Conservation (phyloP, 2,797 vertebrate species). For the Psittacula echo region DNA sequence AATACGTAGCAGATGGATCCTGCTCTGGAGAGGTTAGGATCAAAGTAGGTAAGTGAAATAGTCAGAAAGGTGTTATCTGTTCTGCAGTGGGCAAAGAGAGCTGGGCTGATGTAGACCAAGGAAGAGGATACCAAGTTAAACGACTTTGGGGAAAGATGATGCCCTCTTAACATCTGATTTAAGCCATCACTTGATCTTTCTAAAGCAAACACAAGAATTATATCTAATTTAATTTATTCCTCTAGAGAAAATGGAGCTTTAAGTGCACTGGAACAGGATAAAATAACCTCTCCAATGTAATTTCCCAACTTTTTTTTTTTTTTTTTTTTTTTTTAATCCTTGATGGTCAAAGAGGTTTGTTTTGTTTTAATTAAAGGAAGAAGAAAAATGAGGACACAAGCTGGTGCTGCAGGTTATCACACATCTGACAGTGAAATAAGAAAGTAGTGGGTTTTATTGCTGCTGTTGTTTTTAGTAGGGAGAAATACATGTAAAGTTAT, state of each 20-base stretch:
- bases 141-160: neutral
- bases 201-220: conserved; percentile 33
- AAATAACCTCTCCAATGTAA: conserved; percentile 39
- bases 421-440: conserved; percentile 52
- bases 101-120: neutral
- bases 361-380: conserved; percentile 53
- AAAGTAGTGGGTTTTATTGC: neutral
- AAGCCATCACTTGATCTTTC: neutral
- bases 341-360: conserved; percentile 54
- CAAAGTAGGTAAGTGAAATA: neutral
- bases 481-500: conserved; percentile 51
- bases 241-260: conserved; percentile 48
- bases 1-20: neutral
- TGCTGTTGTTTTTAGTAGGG: neutral
- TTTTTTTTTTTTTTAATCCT: conserved; percentile 12
- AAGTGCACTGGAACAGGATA: conserved; percentile 9
- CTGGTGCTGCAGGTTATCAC: conserved; percentile 55
- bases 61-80: neutral
- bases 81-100: neutral
- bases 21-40: neutral
- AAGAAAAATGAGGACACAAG: neutral
- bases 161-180: neutral
- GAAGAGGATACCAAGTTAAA: neutral
- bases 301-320: neutral
- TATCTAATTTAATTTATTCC: conserved; percentile 36